Evolutionary conservation across 92 coral and sea anemone genomes (phyloP), one percentile per base, ranked within the genome.

Genomic region (Bergia sp.): DNA sequence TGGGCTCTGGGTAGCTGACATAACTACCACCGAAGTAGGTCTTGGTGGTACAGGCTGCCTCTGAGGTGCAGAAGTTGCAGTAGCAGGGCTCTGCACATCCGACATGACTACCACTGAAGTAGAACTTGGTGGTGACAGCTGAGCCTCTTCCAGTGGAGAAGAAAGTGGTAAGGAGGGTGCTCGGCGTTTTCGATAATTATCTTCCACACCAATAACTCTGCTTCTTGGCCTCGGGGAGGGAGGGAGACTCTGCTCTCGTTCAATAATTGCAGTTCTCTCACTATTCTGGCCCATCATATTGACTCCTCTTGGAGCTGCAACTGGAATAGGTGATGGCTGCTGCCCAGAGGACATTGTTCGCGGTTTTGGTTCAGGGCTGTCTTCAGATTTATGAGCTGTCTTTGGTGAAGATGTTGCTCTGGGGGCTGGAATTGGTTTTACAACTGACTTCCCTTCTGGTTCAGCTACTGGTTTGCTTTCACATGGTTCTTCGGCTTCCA

Each of bases 191-290:
- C 79, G 47, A 12, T 44, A 67, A 29, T 37, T 18, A 5, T 41
- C 67, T 73, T 84, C 87, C 7, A n/a, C 29, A 84, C 78, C 0
- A 69, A 84, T 37, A 45, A 42, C 87, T 21, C 61, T 84, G 87
- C 87, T 84, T 71, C 87, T 37, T 5, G 79, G 87, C 77, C 87
- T 71, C 16, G 87, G 87, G 37, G 87, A 69, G 20, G 87, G 87
- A 15, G 77, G 20, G 20, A 4, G 7, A 3, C 42, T 84, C 23
- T 36, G 78, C 7, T 71, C 77, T 18, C 49, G 0, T 2, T 42
- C 37, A 44, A 7, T 37, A 39, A 15, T 37, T 45, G 87, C 38
- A 12, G 3, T 21, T 50, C 36, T 71, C 45, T 84, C 87, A 20
- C 44, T 37, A 80, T 13, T 37, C 4, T 84, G 65, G 40, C 9